Evolutionary conservation across 2,888 invertebrate genomes (phyloP), one percentile per base, ranked within the genome.

Genomic region (Euplexia lucipara): DNA sequence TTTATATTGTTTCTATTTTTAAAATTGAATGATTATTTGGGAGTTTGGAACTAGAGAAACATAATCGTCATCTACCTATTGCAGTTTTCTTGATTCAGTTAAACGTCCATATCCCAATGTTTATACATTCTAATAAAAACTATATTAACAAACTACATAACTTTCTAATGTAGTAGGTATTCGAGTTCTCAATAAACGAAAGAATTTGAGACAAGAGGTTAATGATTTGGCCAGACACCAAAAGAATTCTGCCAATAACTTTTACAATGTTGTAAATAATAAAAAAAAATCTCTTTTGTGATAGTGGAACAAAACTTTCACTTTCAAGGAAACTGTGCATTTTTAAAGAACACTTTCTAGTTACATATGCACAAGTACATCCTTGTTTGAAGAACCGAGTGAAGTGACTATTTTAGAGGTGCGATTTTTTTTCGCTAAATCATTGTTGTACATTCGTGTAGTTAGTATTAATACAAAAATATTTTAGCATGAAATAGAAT

Each of bases 261-360:
- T 73, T 58, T 54, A 61, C 65, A 63, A 52, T 56, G 45, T 63
- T 52, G 64, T 70, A 53, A 68, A 71, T 78, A 66, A 58, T 62
- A 72, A 62, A 48, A 72, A 62, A 48, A 58, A 60, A 62, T 74
- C 56, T 75, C 37, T 47, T 58, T 56, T 64, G 49, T 30, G 39
- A 26, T 42, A 51, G 30, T 73, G 45, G 58, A 32, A 64, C 65
- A 64, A 47, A 14, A 83, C 83, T 83, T 84, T 85, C 85, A 62
- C 77, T 74, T 67, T 72, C 22, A 59, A 61, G 39, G 47, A 35
- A 53, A 70, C 59, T 70, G 5, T 44, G 59, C 26, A n/a, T n/a
- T n/a, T n/a, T n/a, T n/a, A n/a, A n/a, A 64, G n/a, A 53, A 30
- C 6, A 79, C 85, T 85, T 85, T 85, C 85, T 84, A 83, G 56